Evolutionary conservation across 2,797 vertebrate species (phyloP).

Genomic region (Chelidonichthys spinosus): DNA sequence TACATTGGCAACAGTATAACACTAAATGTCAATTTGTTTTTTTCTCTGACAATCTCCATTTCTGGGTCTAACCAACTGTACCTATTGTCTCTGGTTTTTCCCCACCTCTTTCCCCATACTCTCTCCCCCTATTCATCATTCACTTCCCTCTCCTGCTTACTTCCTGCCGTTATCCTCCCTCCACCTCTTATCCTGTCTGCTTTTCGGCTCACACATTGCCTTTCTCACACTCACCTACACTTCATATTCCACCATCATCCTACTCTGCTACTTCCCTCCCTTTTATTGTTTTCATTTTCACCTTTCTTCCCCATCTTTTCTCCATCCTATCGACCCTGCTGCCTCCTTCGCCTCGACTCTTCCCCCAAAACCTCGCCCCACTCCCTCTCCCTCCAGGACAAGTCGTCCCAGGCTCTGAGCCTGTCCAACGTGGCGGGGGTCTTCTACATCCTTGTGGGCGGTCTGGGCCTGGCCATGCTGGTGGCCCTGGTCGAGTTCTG

Average conservation of each 20-base stretch:
- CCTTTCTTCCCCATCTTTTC: background rate
- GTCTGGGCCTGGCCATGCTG: slow-evolving; percentile 99
- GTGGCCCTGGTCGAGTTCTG: slow-evolving; percentile 99
- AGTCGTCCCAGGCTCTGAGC: slow-evolving; percentile 97
- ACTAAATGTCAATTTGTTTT: background rate
- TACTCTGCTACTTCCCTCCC: background rate
- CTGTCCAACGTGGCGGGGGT: slow-evolving; percentile 99
- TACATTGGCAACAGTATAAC: background rate
- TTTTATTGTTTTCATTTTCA: background rate
- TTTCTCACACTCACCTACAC: slow-evolving; percentile 2
- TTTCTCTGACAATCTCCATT: slow-evolving; percentile 30
- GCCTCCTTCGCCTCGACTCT: background rate
- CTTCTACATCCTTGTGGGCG: slow-evolving; percentile 99
- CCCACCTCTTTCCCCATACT: slow-evolving; percentile 23
- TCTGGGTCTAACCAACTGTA: slow-evolving; percentile 62
- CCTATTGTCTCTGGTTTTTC: slow-evolving; percentile 66
- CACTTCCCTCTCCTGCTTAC: background rate
- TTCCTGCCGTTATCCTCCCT: background rate
- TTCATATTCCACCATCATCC: background rate
- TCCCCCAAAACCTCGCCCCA: background rate
- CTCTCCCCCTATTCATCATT: background rate
- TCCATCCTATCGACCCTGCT: background rate
- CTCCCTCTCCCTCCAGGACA: slow-evolving; percentile 88
- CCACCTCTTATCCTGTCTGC: background rate
- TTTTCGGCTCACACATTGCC: background rate